These are phyloP conservation scores for Cheilosia urbana DNA, from an alignment of 2,888 invertebrate genomes.

Conservation along the genomic window DNA sequence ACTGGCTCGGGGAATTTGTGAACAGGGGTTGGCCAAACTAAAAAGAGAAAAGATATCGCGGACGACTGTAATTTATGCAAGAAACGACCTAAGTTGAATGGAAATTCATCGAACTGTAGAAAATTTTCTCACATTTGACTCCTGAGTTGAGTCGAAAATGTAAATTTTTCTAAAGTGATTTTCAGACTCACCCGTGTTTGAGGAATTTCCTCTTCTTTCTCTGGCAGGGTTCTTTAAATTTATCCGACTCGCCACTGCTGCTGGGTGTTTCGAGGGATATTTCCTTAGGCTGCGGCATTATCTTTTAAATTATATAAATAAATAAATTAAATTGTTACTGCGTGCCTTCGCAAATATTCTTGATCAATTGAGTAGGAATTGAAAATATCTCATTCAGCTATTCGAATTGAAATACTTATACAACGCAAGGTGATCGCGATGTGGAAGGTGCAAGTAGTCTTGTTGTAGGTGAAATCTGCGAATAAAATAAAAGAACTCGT, in stretches of 20 bases:
- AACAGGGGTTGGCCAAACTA: slow-evolving; percentile 33
- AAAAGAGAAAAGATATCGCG: neutral
- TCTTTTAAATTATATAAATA: slow-evolving; percentile 44
- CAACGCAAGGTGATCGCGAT: too few species aligned
- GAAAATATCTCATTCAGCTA: too few species aligned
- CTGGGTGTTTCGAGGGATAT: slow-evolving; percentile 43
- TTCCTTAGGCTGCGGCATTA: slow-evolving; percentile 36
- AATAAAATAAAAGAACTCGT: too few species aligned
- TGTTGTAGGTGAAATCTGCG: too few species aligned
- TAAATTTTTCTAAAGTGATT: slow-evolving; percentile 20
- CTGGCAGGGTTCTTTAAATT: slow-evolving; percentile 22
- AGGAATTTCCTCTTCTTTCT: slow-evolving; percentile 38
- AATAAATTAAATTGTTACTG: slow-evolving; percentile 52
- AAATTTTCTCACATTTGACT: slow-evolving; percentile 8
- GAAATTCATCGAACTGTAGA: slow-evolving; percentile 2
- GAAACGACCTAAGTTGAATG: neutral
- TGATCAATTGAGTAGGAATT: neutral
- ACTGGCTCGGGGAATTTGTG: slow-evolving; percentile 62
- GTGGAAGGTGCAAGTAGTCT: too few species aligned
- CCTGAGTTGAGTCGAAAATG: slow-evolving; percentile 6
- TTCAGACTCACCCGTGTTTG: slow-evolving; percentile 38
- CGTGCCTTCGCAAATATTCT: neutral
- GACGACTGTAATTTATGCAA: slow-evolving; percentile 48
- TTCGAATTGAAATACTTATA: too few species aligned
- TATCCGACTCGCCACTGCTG: slow-evolving; percentile 61